Conservation (phyloP, 1,140 invertebrate genomes). For the Trichoplusia ni region DNA sequence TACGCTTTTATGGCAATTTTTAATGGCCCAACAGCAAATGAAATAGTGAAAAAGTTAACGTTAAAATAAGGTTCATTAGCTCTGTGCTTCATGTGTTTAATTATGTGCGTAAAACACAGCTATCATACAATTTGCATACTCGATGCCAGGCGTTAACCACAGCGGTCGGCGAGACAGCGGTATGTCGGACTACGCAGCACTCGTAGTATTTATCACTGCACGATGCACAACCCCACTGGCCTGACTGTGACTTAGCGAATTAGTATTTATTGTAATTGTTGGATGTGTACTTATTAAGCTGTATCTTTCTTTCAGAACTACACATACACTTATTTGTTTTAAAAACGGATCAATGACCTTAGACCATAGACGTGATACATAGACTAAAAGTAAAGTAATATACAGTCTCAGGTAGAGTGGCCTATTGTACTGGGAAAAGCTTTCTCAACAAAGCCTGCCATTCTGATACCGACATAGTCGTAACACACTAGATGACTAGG, state of each 20-base stretch:
- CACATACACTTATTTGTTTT: too few species aligned
- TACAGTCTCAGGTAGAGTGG: conserved; percentile 24
- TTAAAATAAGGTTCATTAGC: conserved; percentile 26
- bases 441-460: conserved; percentile 17
- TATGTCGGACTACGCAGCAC: background rate
- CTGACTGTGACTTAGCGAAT: too few species aligned
- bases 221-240: background rate
- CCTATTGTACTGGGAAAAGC: conserved; percentile 30
- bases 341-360: background rate
- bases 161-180: background rate
- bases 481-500: background rate
- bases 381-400: background rate
- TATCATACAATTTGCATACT: conserved; percentile 27
- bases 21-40: conserved; percentile 8
- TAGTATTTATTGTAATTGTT: too few species aligned
- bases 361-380: background rate
- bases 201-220: conserved; percentile 3
- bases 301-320: too few species aligned
- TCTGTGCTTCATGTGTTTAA: conserved; percentile 25
- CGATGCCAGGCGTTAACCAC: conserved; percentile 14
- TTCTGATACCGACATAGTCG: background rate
- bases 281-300: too few species aligned
- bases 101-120: conserved; percentile 23
- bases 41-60: conserved; percentile 21
- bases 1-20: background rate